Percentiles rank a stretch among this genome's conserved stretches.
These are phyloP conservation scores for Circaetus gallicus DNA, from an alignment of 2,113 vertebrate species.

Conservation along the genomic window DNA sequence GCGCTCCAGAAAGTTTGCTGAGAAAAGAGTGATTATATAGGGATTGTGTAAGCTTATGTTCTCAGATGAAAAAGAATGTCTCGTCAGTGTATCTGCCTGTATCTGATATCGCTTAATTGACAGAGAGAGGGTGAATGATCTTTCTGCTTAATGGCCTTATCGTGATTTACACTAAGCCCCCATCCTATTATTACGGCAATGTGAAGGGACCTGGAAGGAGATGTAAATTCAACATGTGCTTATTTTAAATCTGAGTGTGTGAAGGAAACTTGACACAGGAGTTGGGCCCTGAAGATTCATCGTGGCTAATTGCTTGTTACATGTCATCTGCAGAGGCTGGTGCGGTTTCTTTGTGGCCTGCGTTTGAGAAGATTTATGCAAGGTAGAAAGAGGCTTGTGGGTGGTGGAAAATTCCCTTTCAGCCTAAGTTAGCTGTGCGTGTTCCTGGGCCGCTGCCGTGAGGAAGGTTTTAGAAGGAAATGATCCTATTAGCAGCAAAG, in stretches of 20 bases:
- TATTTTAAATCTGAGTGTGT: background rate
- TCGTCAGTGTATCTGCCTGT: background rate
- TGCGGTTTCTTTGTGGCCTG: background rate
- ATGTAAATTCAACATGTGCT: background rate
- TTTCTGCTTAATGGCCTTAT: background rate
- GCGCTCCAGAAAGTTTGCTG: background rate
- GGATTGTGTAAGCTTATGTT: slow-evolving; percentile 8
- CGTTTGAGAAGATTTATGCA: background rate
- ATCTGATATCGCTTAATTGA: background rate
- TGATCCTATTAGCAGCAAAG: slow-evolving; percentile 36
- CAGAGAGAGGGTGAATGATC: background rate
- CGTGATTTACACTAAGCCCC: background rate
- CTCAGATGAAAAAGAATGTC: slow-evolving; percentile 14
- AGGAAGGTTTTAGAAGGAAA: slow-evolving; percentile 12
- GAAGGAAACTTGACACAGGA: background rate
- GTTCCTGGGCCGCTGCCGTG: background rate
- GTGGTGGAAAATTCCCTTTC: slow-evolving; percentile 47
- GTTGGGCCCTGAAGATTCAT: background rate
- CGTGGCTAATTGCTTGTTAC: background rate
- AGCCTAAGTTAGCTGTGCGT: background rate
- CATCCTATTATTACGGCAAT: background rate
- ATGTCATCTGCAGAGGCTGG: background rate
- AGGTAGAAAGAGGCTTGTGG: background rate
- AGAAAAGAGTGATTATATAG: background rate
- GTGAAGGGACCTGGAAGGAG: background rate